A percentile compares a stretch with the other conserved stretches of the same genome.
phyloP scores from a whole-genome alignment of 2,888 invertebrate genomes.

The Isoperla grammatica region DNA sequence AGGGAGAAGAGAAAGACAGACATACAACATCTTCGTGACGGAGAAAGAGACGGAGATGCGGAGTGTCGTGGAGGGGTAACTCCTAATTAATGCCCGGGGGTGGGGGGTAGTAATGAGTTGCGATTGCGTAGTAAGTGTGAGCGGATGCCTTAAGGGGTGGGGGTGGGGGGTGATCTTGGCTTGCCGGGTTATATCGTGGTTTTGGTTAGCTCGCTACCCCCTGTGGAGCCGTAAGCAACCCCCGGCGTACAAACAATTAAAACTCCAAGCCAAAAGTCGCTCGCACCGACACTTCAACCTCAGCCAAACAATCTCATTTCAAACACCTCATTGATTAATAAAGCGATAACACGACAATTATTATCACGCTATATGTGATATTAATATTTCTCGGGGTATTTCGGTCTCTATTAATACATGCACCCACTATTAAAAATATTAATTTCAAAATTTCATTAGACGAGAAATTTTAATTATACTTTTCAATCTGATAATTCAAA shows the following conservation, averaged over 20 bases:
- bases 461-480: too few species aligned
- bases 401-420: too few species aligned
- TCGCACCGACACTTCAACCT: too few species aligned
- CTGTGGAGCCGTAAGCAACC: not conserved
- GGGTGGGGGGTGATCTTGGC: constrained; percentile 11
- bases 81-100: constrained; percentile 27
- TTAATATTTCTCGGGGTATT: too few species aligned
- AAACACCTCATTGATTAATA: too few species aligned
- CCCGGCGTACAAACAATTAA: constrained; percentile 10
- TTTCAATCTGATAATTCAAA: too few species aligned
- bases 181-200: constrained; percentile 2
- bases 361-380: too few species aligned
- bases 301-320: too few species aligned
- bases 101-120: constrained; percentile 27
- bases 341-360: too few species aligned
- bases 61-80: constrained; percentile 5
- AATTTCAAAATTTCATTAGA: too few species aligned
- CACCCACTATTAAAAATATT: too few species aligned
- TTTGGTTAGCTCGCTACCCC: not conserved
- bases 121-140: constrained; percentile 29
- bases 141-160: constrained; percentile 12
- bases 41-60: constrained; percentile 3
- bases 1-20: not conserved
- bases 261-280: not conserved
- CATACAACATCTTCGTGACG: not conserved